These are phyloP conservation scores for Copsychus sechellarum DNA, from an alignment of 2,113 vertebrate species.

Conservation along the genomic window DNA sequence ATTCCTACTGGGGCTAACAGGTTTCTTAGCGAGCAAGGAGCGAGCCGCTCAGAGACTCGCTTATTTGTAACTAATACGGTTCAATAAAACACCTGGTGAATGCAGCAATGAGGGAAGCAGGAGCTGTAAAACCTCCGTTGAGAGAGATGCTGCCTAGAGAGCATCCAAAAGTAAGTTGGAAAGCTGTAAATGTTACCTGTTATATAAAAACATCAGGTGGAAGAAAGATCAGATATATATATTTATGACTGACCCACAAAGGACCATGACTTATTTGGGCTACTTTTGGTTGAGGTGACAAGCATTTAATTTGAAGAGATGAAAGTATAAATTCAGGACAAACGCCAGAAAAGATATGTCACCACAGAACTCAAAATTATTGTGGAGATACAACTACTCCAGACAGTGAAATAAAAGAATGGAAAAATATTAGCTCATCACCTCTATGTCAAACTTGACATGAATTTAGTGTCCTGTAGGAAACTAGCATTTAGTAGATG, in stretches of 20 bases:
- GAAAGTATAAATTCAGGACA: neutral
- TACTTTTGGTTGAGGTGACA: neutral
- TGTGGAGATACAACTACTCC: neutral
- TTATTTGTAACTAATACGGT: neutral
- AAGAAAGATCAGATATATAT: neutral
- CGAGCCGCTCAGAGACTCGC: fast-evolving
- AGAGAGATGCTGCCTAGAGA: neutral
- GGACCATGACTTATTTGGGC: neutral
- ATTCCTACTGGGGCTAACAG: fast-evolving
- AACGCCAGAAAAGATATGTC: neutral
- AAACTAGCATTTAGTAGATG: neutral
- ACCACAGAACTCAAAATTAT: neutral
- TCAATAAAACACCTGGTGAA: neutral
- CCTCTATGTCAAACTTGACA: neutral
- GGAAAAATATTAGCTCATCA: neutral
- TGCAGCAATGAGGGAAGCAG: neutral
- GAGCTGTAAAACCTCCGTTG: neutral
- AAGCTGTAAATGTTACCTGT: neutral
- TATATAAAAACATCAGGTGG: fast-evolving
- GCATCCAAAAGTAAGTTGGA: neutral
- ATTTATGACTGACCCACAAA: neutral
- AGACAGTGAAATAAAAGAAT: neutral
- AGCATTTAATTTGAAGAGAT: neutral
- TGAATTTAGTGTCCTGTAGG: fast-evolving
- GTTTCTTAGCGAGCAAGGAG: neutral